Percentiles rank a stretch among this genome's conserved stretches.
phyloP scores from a whole-genome alignment of 2,113 vertebrate genomes.

The Eidolon helvum region DNA sequence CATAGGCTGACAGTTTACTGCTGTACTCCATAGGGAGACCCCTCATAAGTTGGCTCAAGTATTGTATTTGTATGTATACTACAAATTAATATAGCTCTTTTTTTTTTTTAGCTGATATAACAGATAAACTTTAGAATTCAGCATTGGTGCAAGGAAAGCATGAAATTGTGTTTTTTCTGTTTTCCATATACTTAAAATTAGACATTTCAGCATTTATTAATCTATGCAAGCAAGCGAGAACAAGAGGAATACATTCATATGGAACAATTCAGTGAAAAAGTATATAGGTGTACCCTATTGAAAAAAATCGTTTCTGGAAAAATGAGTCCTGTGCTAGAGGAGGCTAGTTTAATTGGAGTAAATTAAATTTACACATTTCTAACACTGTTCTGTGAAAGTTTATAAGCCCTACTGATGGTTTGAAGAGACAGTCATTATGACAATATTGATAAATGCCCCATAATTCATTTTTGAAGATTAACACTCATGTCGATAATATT shows the following conservation, averaged over 20 bases:
- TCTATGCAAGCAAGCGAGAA: neutral
- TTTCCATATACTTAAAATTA: slow-evolving; percentile 32
- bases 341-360: neutral
- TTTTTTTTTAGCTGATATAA: neutral
- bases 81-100: slow-evolving; percentile 6
- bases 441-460: neutral
- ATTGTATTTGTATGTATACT: neutral
- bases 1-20: neutral
- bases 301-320: neutral
- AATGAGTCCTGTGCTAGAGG: neutral
- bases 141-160: neutral
- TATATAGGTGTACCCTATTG: neutral
- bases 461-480: neutral
- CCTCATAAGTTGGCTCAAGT: neutral
- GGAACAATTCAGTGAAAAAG: neutral
- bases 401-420: neutral
- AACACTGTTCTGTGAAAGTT: neutral
- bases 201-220: neutral
- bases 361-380: neutral
- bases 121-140: slow-evolving; percentile 5
- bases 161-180: neutral
- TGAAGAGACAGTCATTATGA: neutral
- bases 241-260: neutral
- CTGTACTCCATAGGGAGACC: neutral
- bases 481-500: neutral